Percentiles rank a stretch among this genome's conserved stretches.
These are phyloP conservation scores for Aptenodytes forsteri DNA, from an alignment of 2,113 vertebrate species.

Conservation along the genomic window DNA sequence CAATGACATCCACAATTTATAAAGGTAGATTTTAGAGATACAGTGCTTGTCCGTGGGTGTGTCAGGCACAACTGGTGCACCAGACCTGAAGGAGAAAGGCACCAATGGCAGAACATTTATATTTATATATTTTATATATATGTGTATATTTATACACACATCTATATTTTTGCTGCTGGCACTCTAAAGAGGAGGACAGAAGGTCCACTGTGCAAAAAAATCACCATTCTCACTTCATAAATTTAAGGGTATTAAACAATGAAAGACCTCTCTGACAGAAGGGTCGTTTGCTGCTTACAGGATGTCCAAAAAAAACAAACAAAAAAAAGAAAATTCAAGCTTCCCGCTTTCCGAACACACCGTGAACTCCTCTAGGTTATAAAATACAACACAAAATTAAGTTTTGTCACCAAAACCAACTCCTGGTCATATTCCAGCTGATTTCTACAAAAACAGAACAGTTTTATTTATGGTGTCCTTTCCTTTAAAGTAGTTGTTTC, in stretches of 20 bases:
- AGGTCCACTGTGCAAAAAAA: neutral
- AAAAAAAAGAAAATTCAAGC: neutral
- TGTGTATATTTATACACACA: neutral
- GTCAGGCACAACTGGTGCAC: neutral
- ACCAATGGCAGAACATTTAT: neutral
- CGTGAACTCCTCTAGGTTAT: neutral
- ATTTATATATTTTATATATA: too few species aligned
- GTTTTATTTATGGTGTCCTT: neutral
- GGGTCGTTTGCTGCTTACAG: conserved; percentile 29
- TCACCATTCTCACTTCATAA: conserved; percentile 10
- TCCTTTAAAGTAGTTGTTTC: conserved; percentile 50
- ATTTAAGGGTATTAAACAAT: conserved; percentile 11
- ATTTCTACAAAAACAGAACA: neutral
- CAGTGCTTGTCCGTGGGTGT: neutral
- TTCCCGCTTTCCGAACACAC: neutral
- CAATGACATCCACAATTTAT: neutral
- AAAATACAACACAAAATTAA: conserved; percentile 39
- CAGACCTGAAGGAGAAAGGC: conserved; percentile 1
- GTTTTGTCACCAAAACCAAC: conserved; percentile 38
- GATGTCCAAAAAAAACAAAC: neutral
- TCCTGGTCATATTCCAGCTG: neutral
- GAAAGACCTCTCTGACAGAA: conserved; percentile 23
- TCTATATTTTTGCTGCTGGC: conserved; percentile 13
- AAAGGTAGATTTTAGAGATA: neutral
- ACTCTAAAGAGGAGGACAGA: neutral